A percentile compares a stretch with the other conserved stretches of the same genome.
These are phyloP conservation scores for Aleiodes leptofemur DNA, from an alignment of 2,888 invertebrate genomes.

Conservation along the genomic window DNA sequence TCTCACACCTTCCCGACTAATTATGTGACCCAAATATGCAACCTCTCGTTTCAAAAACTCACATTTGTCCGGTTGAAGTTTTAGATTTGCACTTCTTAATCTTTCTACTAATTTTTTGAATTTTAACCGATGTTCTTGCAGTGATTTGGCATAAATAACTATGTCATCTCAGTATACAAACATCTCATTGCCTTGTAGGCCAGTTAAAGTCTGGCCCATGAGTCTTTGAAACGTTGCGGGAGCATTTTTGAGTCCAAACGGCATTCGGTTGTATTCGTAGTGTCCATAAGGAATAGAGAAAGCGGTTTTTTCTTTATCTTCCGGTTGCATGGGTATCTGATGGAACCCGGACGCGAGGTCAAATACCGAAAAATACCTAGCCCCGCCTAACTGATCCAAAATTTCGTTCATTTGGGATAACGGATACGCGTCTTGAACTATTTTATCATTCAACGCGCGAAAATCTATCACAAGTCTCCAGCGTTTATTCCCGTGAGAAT, in stretches of 20 bases:
- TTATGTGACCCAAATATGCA: slow-evolving; percentile 5
- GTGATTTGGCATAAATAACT: neutral
- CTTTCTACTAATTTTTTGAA: slow-evolving; percentile 42
- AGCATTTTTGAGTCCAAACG: neutral
- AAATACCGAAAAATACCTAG: slow-evolving; percentile 8
- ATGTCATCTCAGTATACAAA: slow-evolving; percentile 30
- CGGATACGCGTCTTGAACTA: slow-evolving; percentile 50
- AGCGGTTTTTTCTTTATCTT: slow-evolving; percentile 16
- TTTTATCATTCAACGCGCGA: slow-evolving; percentile 51
- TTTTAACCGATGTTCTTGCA: slow-evolving; percentile 27
- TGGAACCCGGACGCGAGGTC: slow-evolving; percentile 24
- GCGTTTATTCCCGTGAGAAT: no score
- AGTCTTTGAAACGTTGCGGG: slow-evolving; percentile 40
- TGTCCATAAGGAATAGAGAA: neutral
- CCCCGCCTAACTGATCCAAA: slow-evolving; percentile 26
- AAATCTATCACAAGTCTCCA: no score
- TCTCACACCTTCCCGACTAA: slow-evolving; percentile 40
- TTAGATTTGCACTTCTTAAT: neutral
- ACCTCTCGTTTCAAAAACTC: slow-evolving; percentile 5
- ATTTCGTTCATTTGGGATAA: slow-evolving; percentile 57
- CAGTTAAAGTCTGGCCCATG: slow-evolving; percentile 32
- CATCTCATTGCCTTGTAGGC: slow-evolving; percentile 22
- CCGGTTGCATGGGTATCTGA: slow-evolving; percentile 2
- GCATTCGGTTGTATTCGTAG: no score
- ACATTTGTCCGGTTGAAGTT: slow-evolving; percentile 5